Base-by-base conservation (phyloP, 2,113 vertebrate genomes). In the Pelecanoides urinatrix region DNA sequence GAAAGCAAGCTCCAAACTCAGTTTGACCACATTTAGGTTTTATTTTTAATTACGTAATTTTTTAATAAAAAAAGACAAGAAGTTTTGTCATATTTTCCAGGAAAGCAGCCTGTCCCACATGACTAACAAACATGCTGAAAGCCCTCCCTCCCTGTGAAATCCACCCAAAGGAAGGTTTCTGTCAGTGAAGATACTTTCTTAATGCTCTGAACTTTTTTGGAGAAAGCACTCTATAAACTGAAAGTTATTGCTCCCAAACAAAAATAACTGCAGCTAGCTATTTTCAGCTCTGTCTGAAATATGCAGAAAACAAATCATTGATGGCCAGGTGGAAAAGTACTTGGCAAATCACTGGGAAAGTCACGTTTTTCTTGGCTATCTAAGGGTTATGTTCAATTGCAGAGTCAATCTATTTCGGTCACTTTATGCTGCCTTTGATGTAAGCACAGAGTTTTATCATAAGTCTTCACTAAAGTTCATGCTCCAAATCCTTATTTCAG, bases 211-310 rank as follows among this genome's bases (percentile, higher is more conserved):
- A 56, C 25, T 52, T 52, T n/a, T 36, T 16, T 9, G 9, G 26
- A 86, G 32, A 67, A 92, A 74, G 36, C 22, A 52, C 4, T 74
- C 18, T 38, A 40, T 56, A 80, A 77, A 36, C 19, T 12, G 22
- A 75, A 40, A 1, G 1, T 32, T 66, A 29, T 17, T 82, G 15
- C 42, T 86, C 17, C 30, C 53, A 73, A 93, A 79, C 42, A 92
- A 94, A 95, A 94, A 50, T 76, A 94, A 67, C 25, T 34, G 23
- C 47, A 80, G 27, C 18, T 26, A 40, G 47, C 44, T 93, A 65
- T 91, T 96, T 92, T 94, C 76, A 89, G 56, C 16, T 94, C 44
- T 74, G 15, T 50, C 27, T 86, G 61, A 94, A 85, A 89, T 52
- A 85, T 17, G n/a, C 53, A 88, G 89, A 78, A 94, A 94, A 79